Base-by-base conservation (phyloP, 2,888 invertebrate genomes). In the Hyles lineata region DNA sequence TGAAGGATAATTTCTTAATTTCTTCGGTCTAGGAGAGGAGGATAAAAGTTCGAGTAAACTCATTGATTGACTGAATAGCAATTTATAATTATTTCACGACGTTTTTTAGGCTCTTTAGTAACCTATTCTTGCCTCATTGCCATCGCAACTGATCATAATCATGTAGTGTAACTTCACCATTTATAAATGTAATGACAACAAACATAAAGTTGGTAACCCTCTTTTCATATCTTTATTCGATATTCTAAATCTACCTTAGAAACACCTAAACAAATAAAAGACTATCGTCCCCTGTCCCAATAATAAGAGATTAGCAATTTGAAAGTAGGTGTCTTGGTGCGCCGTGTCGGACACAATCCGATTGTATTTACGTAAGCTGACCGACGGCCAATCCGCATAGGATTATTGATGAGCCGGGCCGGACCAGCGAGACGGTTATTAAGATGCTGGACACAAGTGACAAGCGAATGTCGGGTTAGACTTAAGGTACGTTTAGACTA, bases 291-390 rank as follows among this genome's bases (percentile, higher is more conserved):
- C 21, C 67, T 67, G 43, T 50, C 50, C 67, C 50, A 63, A 67
- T 50, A 67, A 67, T 50, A 67, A 67, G 63, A 67, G 63, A 67
- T 67, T 67, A 67, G 63, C 67, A 67, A 67, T 67, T 67, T 43
- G 67, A 67, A 67, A 67, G 23, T 67, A 67, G 67, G 67, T 67
- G 67, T 43, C 21, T 50, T 15, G 50, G 67, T 67, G 67, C 63
- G 52, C 67, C 19, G 58, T 67, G 67, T 72, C 77, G 76, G 77
- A 78, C 77, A 80, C 82, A 84, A 86, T 85, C 87, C 82, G 85
- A 85, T 89, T 82, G 88, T 90, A 92, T 92, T 92, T 92, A 91
- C 90, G 88, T 91, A 92, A 92, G 90, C 90, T 84, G 87, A 81
- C 86, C 86, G 81, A 79, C 83, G 82, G 80, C 85, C 87, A 87